These are phyloP conservation scores for Pontoporia blainvillei DNA, from an alignment of 2,113 vertebrate genomes.

Conservation along the genomic window DNA sequence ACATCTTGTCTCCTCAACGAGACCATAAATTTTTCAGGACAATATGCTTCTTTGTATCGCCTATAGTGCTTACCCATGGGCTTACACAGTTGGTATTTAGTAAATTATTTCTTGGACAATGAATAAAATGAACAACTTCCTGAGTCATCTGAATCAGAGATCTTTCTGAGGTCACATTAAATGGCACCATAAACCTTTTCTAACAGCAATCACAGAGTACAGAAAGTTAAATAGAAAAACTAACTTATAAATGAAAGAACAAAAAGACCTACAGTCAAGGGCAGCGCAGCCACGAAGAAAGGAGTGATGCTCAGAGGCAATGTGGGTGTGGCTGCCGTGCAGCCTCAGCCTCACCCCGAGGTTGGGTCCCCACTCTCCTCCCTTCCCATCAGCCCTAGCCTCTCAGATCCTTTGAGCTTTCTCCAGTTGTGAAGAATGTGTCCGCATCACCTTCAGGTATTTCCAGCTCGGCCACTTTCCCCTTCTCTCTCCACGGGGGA, in stretches of 20 bases:
- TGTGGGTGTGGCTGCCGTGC: not conserved
- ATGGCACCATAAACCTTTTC: not conserved
- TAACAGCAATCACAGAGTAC: not conserved
- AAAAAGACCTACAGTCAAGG: not conserved
- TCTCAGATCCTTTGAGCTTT: too few relatives aligned
- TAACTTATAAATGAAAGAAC: rapidly evolving
- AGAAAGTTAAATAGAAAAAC: too few relatives aligned
- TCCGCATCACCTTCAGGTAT: not conserved
- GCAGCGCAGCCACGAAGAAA: rapidly evolving
- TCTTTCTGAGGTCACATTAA: not conserved
- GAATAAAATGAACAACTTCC: not conserved
- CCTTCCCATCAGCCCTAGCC: not conserved
- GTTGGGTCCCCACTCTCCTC: not conserved
- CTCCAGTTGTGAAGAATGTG: not conserved
- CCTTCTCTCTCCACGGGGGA: not conserved
- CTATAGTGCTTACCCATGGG: not conserved
- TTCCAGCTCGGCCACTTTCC: rapidly evolving
- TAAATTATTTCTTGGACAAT: not conserved
- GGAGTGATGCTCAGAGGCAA: too few relatives aligned
- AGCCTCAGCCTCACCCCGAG: not conserved
- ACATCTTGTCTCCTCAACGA: not conserved
- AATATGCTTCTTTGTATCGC: too few relatives aligned
- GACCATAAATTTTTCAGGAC: not conserved
- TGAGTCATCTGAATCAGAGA: not conserved
- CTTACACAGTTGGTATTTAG: not conserved